phyloP scores from a whole-genome alignment of 2,113 vertebrate genomes.

The Vireo altiloquus region DNA sequence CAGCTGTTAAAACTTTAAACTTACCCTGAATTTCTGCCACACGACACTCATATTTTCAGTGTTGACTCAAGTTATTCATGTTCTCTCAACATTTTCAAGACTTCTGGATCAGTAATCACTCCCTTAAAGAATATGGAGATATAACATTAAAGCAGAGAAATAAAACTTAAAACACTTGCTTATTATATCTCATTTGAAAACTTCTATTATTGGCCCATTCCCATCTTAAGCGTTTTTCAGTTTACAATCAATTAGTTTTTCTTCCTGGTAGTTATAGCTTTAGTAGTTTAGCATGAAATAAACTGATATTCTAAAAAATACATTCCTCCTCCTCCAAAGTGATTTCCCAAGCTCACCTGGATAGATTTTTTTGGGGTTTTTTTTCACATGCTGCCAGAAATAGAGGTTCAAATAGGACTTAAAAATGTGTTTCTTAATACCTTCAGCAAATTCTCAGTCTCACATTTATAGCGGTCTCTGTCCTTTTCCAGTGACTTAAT shows the following conservation, averaged over 20 bases:
- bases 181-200: neutral
- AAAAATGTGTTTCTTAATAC: conserved; percentile 64
- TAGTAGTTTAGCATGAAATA: neutral
- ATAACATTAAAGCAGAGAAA: neutral
- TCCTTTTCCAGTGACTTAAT: conserved; percentile 68
- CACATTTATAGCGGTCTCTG: conserved; percentile 59
- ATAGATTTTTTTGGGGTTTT: conserved; percentile 35
- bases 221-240: neutral
- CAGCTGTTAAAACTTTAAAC: conserved; percentile 77
- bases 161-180: neutral
- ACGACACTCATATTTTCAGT: conserved; percentile 73
- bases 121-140: conserved; percentile 56
- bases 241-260: neutral
- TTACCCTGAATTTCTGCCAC: conserved; percentile 82
- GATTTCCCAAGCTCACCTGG: conserved; percentile 62
- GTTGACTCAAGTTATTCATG: conserved; percentile 73
- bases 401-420: conserved; percentile 49
- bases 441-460: conserved; percentile 68
- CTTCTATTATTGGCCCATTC: neutral
- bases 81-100: conserved; percentile 74
- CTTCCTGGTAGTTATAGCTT: neutral
- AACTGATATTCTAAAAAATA: neutral
- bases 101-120: conserved; percentile 66
- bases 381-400: neutral
- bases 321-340: neutral